Evolutionary conservation across 2,113 vertebrate species (phyloP).

Genomic region (Thalassarche chlororhynchos): DNA sequence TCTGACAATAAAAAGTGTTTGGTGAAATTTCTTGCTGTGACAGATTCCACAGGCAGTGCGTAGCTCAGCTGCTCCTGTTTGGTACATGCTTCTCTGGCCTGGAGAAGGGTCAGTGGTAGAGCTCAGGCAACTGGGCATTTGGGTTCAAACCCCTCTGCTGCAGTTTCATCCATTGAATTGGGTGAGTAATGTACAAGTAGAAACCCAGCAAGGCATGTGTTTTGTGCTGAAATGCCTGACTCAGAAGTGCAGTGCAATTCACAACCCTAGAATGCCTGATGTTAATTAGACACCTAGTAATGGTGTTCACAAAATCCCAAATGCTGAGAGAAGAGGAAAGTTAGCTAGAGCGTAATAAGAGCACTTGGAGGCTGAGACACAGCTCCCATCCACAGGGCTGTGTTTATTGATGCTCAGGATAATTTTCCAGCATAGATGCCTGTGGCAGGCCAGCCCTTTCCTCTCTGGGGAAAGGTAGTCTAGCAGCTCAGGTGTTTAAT

Average conservation of each 20-base stretch:
- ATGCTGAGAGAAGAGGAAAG: not conserved
- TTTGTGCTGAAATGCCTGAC: not conserved
- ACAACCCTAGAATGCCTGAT: not conserved
- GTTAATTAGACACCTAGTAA: not conserved
- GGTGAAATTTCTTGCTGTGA: not conserved
- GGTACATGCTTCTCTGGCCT: not conserved
- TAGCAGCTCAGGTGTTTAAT: not conserved
- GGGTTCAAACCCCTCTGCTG: not conserved
- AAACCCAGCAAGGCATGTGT: not conserved
- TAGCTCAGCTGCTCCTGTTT: not conserved
- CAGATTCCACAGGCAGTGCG: not conserved
- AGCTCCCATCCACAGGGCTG: not conserved
- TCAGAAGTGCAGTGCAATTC: not conserved
- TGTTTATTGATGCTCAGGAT: not conserved
- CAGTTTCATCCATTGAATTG: not conserved
- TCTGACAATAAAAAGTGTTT: not conserved
- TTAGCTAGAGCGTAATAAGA: not conserved
- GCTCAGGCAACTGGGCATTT: not conserved
- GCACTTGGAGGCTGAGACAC: not conserved
- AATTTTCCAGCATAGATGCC: not conserved
- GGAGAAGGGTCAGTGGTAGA: not conserved
- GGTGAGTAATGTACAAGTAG: rapidly evolving
- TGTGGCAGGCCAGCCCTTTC: not conserved
- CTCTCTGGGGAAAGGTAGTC: not conserved
- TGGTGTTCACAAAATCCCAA: not conserved